Conservation (phyloP, 2,888 invertebrate species). For the Tuberolachnus salignus region DNA sequence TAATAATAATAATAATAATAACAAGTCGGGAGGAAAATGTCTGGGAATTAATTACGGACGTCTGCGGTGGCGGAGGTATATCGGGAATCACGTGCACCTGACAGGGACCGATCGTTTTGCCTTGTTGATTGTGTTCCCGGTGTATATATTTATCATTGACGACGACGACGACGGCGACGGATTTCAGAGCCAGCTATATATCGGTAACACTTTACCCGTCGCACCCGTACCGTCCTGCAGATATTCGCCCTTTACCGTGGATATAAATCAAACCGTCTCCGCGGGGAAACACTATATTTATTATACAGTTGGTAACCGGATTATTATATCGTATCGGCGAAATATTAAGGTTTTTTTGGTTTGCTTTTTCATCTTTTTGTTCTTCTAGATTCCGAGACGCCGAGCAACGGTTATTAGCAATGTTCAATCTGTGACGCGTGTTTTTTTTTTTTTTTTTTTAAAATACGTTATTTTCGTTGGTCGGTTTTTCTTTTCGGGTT, state of each 20-base stretch:
- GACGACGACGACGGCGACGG: slow-evolving; percentile 31
- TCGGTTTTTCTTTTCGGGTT: no score
- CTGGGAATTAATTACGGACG: slow-evolving; percentile 40
- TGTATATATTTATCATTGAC: slow-evolving; percentile 40
- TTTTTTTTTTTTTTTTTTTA: no score
- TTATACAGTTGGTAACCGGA: not conserved
- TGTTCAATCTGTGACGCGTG: no score
- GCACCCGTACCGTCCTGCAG: slow-evolving; percentile 2
- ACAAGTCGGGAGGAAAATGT: slow-evolving; percentile 12
- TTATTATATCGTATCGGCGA: not conserved
- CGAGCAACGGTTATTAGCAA: no score
- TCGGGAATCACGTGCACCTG: slow-evolving; percentile 40
- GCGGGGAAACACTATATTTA: not conserved
- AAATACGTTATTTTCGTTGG: no score
- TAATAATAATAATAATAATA: no score
- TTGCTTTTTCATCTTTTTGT: no score
- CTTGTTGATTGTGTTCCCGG: slow-evolving; percentile 41
- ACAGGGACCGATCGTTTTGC: slow-evolving; percentile 49
- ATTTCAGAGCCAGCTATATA: slow-evolving; percentile 10
- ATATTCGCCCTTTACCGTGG: not conserved
- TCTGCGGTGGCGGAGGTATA: not conserved
- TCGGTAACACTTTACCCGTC: slow-evolving; percentile 37
- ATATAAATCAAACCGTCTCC: slow-evolving; percentile 30
- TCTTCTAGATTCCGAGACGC: no score
- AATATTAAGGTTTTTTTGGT: no score